These are phyloP conservation scores for Rhagium mordax DNA, from an alignment of 2,888 invertebrate genomes.

Conservation along the genomic window DNA sequence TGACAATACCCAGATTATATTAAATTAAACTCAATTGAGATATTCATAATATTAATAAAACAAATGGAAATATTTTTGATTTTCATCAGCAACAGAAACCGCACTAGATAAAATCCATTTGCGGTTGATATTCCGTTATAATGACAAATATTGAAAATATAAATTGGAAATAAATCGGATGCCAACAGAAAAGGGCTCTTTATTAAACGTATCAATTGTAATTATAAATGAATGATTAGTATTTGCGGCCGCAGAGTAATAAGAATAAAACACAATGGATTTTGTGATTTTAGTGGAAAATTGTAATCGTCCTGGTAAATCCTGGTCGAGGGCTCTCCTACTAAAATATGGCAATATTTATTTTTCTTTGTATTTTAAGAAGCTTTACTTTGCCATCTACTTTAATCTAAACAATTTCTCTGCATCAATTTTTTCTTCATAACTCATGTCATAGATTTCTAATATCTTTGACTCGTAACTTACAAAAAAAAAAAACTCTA, in stretches of 20 bases:
- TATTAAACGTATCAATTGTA: slow-evolving; percentile 13
- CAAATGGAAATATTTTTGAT: slow-evolving; percentile 57
- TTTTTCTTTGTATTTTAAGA: too few species aligned
- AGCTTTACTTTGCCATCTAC: too few species aligned
- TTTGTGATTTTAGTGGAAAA: neutral
- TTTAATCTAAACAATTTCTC: too few species aligned
- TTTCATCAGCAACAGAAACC: slow-evolving; percentile 58
- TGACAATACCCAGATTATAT: slow-evolving; percentile 45
- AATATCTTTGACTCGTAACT: too few species aligned
- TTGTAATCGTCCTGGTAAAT: too few species aligned
- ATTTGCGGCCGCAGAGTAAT: neutral
- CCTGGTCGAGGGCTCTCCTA: too few species aligned
- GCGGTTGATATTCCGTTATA: slow-evolving; percentile 53
- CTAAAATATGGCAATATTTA: too few species aligned
- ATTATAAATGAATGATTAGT: neutral
- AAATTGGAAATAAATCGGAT: slow-evolving; percentile 36
- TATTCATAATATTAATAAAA: slow-evolving; percentile 57
- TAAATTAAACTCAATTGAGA: slow-evolving; percentile 52
- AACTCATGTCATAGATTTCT: too few species aligned
- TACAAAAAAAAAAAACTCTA: too few species aligned
- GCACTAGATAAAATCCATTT: slow-evolving; percentile 58
- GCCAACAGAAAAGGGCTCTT: slow-evolving; percentile 5
- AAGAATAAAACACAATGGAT: neutral
- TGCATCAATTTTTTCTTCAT: too few species aligned
- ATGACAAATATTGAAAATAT: slow-evolving; percentile 53